Evolutionary conservation across 2,888 invertebrate species (phyloP), one percentile per base, ranked within the genome.

Genomic region (Stegana nigrithorax): DNA sequence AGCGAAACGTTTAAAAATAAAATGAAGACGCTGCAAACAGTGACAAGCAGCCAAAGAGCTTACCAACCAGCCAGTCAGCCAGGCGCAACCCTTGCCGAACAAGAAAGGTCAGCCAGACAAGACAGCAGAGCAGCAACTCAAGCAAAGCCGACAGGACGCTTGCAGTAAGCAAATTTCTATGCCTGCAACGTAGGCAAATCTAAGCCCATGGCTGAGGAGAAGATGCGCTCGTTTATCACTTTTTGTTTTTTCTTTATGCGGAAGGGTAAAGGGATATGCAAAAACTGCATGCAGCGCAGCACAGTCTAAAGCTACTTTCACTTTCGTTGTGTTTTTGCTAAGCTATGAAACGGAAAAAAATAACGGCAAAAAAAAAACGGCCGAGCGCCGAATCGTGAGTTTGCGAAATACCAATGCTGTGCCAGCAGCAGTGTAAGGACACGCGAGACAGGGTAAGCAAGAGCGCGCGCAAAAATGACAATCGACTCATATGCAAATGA

Each of bases 371-470:
- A 53, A 27, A 19, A 53, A 14, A 53, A 14, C 19, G 12, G 32
- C 29, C 10, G 39, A 29, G 39, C 29, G 19, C 44, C 53, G 65
- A 60, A 72, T n/a, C n/a, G 68, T 59, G 32, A 50, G 73, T 70
- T 75, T 77, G 75, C 78, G 68, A 76, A 79, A 76, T 76, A 78
- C 80, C 75, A 32, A n/a, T n/a, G n/a, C n/a, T n/a, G n/a, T n/a
- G n/a, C n/a, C n/a, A n/a, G n/a, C n/a, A n/a, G n/a, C n/a, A n/a
- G n/a, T n/a, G n/a, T n/a, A n/a, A n/a, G n/a, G n/a, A n/a, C n/a
- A n/a, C n/a, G n/a, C n/a, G n/a, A n/a, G n/a, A n/a, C n/a, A n/a
- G n/a, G n/a, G n/a, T n/a, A n/a, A n/a, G n/a, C n/a, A n/a, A n/a
- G n/a, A n/a, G n/a, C n/a, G n/a, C n/a, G n/a, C n/a, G n/a, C n/a